Percentiles rank a stretch among this genome's conserved stretches.
phyloP scores from a whole-genome alignment of 2,888 invertebrate species.

The Leistus spinibarbis region DNA sequence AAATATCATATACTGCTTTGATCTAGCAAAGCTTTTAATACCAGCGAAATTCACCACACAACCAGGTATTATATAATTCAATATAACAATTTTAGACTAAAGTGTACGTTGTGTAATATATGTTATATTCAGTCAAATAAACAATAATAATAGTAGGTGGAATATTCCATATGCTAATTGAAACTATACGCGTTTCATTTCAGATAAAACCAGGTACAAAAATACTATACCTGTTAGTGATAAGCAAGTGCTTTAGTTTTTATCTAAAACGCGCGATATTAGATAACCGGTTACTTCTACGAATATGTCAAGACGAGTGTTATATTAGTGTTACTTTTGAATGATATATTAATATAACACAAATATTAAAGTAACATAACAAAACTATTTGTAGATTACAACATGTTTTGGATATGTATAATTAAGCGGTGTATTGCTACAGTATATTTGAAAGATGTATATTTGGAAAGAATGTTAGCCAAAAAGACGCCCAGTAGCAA shows the following conservation, averaged over 20 bases:
- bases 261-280: background rate
- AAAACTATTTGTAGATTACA: too few relatives aligned
- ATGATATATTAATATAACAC: background rate
- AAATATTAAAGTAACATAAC: too few relatives aligned
- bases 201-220: background rate
- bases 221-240: background rate
- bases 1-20: too few relatives aligned
- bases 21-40: too few relatives aligned
- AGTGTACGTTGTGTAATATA: background rate
- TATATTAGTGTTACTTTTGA: background rate
- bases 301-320: background rate
- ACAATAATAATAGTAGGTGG: background rate
- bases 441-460: too few relatives aligned
- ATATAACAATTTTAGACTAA: background rate
- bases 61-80: background rate
- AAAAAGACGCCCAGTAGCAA: too few relatives aligned
- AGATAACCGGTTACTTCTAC: background rate
- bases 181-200: background rate
- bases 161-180: constrained; percentile 4
- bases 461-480: too few relatives aligned
- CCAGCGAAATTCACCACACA: too few relatives aligned
- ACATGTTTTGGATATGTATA: too few relatives aligned
- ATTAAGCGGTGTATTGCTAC: too few relatives aligned
- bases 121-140: background rate
- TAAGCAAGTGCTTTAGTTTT: background rate